Evolutionary conservation across 2,113 vertebrate genomes (phyloP), one percentile per base, ranked within the genome.

Genomic region (Clinocottus analis): DNA sequence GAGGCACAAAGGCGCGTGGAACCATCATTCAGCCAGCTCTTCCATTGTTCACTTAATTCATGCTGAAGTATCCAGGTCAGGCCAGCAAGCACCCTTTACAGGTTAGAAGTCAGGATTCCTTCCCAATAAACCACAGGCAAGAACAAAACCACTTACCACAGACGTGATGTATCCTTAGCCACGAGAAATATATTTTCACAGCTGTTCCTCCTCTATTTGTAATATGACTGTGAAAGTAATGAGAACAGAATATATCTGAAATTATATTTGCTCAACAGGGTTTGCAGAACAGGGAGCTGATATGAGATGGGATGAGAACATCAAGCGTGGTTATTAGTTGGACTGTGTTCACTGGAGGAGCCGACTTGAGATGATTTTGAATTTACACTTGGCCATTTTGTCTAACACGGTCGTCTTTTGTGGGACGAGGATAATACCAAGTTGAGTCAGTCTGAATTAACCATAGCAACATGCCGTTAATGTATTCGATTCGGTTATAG

Each of bases 51-150:
- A 82, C 90, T 91, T 94, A 93, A 94, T 94, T 94, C 93, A 91
- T 90, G 75, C 83, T 94, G 92, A 94, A 93, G 90, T 90, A 95
- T 95, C 91, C 94, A 91, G 94, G 93, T 94, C 93, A 94, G 80
- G 74, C 85, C 80, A 39, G 70, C 80, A 45, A 92, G 84, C 90
- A 77, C 82, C 78, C 88, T 86, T 88, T 84, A 88, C 85, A 91
- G 89, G 92, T 94, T 91, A 86, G 87, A 86, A 88, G 90, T 92
- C 90, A 87, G 80, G 80, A 68, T 80, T 93, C 79, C 61, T 77
- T 27, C 83, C 60, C 61, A 72, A 67, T 82, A 91, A 88, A 87
- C 59, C 68, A 78, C 35, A 8, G 45, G 35, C 74, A 78, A 72
- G 75, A 87, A 78, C 65, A 77, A 77, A 80, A 83, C 45, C 85